A percentile compares a stretch with the other conserved stretches of the same genome.
phyloP scores from a whole-genome alignment of 1,140 invertebrate genomes.

The Drosophila arawakana region DNA sequence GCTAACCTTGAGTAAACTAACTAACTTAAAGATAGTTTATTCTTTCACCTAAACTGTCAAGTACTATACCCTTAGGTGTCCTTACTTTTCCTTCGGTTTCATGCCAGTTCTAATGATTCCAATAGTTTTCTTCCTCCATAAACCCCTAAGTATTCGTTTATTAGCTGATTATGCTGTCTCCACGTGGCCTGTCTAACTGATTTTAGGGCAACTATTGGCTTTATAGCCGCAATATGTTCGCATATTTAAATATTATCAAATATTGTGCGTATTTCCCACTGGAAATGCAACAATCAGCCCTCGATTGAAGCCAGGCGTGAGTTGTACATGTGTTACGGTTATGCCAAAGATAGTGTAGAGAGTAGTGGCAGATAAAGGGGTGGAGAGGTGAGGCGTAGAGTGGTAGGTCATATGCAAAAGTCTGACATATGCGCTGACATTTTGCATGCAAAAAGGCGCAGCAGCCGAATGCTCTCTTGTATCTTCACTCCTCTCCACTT shows the following conservation, averaged over 20 bases:
- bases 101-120: no score
- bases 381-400: no score
- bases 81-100: no score
- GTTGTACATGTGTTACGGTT: background rate
- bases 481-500: background rate
- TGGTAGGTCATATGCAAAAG: conserved; percentile 71
- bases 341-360: background rate
- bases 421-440: conserved; percentile 81
- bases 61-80: no score
- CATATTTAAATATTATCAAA: conserved; percentile 40
- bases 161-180: background rate
- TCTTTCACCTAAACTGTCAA: no score
- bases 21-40: no score
- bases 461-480: conserved; percentile 50
- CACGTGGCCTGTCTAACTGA: background rate
- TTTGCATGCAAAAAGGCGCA: conserved; percentile 83
- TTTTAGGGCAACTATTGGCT: background rate
- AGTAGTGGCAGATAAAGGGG: background rate
- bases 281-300: conserved; percentile 40
- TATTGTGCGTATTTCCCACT: conserved; percentile 16
- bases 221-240: conserved; percentile 35
- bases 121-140: no score
- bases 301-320: conserved; percentile 8
- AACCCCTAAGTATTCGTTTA: background rate
- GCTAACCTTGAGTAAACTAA: no score